Conservation (phyloP, 30 jellyfish, hydroid and myxozoan species). For the Aurelia coerulea region DNA sequence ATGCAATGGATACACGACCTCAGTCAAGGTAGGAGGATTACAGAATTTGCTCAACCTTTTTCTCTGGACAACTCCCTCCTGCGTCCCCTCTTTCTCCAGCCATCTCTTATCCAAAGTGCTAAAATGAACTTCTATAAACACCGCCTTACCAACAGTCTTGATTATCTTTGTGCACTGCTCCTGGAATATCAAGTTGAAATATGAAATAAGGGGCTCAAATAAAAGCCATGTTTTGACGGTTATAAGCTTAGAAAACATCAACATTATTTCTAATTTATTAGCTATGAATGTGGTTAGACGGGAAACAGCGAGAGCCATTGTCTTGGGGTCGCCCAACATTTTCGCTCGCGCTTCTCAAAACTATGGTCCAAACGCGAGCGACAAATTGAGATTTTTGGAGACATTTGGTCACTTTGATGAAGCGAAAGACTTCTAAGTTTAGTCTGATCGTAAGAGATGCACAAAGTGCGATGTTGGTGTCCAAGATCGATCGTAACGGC, state of each 20-base stretch:
- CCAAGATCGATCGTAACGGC: not conserved
- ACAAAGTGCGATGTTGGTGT: not conserved
- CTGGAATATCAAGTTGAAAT: too few species aligned
- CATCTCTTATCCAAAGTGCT: too few species aligned
- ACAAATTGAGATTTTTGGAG: too few species aligned
- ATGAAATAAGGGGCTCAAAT: not conserved
- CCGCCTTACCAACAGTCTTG: too few species aligned
- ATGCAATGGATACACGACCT: conserved; percentile 57
- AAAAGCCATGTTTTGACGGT: conserved; percentile 46
- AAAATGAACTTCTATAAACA: too few species aligned
- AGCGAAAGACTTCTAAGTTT: too few species aligned
- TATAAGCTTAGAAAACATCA: conserved; percentile 59
- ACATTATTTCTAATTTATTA: conserved; percentile 55
- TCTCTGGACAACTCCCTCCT: too few species aligned
- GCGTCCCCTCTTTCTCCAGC: too few species aligned
- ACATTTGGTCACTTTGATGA: too few species aligned
- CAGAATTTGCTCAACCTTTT: too few species aligned
- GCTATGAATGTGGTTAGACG: conserved; percentile 77
- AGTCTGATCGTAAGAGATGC: not conserved
- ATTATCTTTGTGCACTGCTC: too few species aligned
- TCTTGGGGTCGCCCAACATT: conserved; percentile 29
- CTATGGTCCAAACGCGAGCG: not conserved
- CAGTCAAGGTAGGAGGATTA: conserved; percentile 53
- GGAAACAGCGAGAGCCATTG: conserved; percentile 72
- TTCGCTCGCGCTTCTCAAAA: not conserved